These are phyloP conservation scores for Dysidea cf. avara DNA, from an alignment of 37 sponge, comb jelly and placozoan species.

Conservation along the genomic window DNA sequence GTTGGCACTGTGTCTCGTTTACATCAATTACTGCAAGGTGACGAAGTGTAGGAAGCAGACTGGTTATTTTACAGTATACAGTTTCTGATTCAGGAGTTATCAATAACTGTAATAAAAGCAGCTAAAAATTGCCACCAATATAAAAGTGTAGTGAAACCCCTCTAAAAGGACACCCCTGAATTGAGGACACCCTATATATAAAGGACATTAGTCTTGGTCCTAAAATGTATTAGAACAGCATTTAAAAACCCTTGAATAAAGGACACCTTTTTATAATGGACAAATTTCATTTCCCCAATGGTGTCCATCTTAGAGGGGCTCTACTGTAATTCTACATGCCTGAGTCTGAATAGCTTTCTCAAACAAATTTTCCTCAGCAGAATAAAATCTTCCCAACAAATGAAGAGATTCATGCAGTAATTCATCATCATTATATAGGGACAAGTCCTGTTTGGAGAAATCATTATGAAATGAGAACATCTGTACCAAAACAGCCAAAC, in stretches of 20 bases:
- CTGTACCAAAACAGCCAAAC: no score
- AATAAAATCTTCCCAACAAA: constrained; percentile 49
- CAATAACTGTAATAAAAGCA: constrained; percentile 42
- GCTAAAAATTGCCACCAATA: no score
- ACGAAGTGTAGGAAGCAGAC: neutral
- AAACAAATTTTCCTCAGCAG: constrained; percentile 43
- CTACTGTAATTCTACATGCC: neutral
- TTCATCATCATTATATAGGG: constrained; percentile 43
- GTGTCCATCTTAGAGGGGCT: no score
- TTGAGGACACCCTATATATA: no score
- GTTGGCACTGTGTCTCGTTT: neutral
- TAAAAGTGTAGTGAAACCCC: no score
- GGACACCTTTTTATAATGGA: neutral
- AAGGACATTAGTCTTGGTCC: no score
- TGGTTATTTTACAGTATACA: neutral
- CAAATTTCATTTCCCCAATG: no score
- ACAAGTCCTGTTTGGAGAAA: constrained; percentile 28
- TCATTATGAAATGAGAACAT: no score
- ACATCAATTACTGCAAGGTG: constrained; percentile 1
- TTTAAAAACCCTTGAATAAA: no score
- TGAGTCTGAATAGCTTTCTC: constrained; percentile 48
- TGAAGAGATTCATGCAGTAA: constrained; percentile 46
- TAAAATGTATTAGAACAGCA: no score
- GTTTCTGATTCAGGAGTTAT: neutral
- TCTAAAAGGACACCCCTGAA: no score